These are phyloP conservation scores for Heliothis virescens DNA, from an alignment of 1,140 invertebrate species.

Conservation along the genomic window DNA sequence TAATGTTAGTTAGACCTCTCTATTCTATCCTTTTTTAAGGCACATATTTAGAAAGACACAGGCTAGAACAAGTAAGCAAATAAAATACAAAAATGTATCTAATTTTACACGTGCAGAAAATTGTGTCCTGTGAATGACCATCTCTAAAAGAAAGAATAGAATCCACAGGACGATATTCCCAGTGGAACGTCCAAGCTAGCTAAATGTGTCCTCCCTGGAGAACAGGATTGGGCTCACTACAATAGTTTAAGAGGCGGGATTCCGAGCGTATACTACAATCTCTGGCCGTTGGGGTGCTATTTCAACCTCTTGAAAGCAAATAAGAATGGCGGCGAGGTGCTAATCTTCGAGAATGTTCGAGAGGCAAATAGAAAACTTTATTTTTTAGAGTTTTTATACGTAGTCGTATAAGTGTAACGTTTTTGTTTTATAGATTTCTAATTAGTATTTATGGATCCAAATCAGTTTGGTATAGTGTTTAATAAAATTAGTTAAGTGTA, in stretches of 20 bases:
- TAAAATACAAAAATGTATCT: background rate
- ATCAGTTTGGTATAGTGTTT: too few species aligned
- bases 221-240: constrained; percentile 27
- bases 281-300: background rate
- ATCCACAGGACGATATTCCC: constrained; percentile 16
- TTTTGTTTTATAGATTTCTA: too few species aligned
- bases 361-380: background rate
- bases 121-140: background rate
- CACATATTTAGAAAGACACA: background rate
- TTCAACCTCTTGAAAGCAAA: constrained; percentile 17
- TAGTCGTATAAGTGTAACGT: too few species aligned
- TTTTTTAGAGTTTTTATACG: too few species aligned
- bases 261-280: background rate
- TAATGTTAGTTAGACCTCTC: too few species aligned
- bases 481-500: too few species aligned
- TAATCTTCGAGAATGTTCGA: constrained; percentile 7
- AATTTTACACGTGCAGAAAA: background rate
- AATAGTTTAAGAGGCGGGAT: constrained; percentile 17
- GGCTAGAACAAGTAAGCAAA: background rate
- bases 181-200: background rate
- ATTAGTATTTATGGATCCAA: too few species aligned
- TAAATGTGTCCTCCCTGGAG: background rate
- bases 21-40: too few species aligned
- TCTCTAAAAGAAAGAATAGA: background rate
- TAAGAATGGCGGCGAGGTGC: constrained; percentile 1